phyloP scores from a whole-genome alignment of 1,140 invertebrate genomes.

The Aphelenchoides fujianensis region DNA sequence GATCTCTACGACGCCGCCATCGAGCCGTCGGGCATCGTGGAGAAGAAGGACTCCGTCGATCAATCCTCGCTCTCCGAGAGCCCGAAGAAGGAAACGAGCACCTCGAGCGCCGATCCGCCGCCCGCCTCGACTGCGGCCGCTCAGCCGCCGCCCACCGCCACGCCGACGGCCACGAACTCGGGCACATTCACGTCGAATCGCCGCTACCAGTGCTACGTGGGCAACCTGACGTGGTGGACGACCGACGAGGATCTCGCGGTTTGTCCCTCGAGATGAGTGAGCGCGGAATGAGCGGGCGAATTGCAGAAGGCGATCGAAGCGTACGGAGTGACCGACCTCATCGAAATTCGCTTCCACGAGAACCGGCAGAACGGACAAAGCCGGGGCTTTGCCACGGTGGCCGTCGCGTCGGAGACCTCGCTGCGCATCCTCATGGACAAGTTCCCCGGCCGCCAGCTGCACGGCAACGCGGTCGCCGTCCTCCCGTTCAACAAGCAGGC shows the following conservation, averaged over 20 bases:
- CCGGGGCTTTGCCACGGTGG: conserved; percentile 89
- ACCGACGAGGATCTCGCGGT: conserved; percentile 52
- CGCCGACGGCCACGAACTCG: conserved; percentile 1
- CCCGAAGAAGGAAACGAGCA: not conserved
- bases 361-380: conserved; percentile 98
- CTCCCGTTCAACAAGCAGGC: conserved; percentile 91
- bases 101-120: not conserved
- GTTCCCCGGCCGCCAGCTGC: conserved; percentile 79
- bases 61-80: no score
- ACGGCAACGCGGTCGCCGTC: conserved; percentile 88
- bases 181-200: not conserved
- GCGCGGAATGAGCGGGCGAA: conserved; percentile 5
- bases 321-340: conserved; percentile 80
- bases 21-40: conserved; percentile 43
- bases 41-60: conserved; percentile 8
- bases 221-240: conserved; percentile 62
- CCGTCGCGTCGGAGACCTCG: conserved; percentile 84
- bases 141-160: not conserved
- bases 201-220: conserved; percentile 56
- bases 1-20: conserved; percentile 59
- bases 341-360: conserved; percentile 99
- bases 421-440: conserved; percentile 84
- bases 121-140: not conserved
- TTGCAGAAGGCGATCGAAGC: conserved; percentile 43
- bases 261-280: not conserved